Conservation (phyloP, 1,140 invertebrate species). For the Sesamia nonagrioides region DNA sequence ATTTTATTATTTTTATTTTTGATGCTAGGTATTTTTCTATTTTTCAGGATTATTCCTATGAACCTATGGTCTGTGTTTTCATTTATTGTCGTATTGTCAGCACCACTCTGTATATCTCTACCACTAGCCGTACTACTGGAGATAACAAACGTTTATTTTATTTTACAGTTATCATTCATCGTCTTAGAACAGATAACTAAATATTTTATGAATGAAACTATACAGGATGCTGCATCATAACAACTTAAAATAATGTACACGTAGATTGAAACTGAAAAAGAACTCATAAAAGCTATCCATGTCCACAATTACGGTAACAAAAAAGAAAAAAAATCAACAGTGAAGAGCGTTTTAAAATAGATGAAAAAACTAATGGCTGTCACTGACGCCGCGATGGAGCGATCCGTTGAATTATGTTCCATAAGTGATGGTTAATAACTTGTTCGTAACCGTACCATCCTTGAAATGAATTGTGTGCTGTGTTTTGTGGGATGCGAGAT, state of each 20-base stretch:
- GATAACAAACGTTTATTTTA: too few relatives aligned
- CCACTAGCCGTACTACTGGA: too few relatives aligned
- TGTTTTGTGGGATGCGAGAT: neutral
- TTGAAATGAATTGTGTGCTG: conserved; percentile 1
- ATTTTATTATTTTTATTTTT: too few relatives aligned
- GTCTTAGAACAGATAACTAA: too few relatives aligned
- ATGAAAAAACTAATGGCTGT: conserved; percentile 60
- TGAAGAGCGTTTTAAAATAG: conserved; percentile 66
- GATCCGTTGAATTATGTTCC: conserved; percentile 64
- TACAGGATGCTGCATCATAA: neutral
- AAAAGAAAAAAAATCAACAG: conserved; percentile 17
- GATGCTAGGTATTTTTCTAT: too few relatives aligned
- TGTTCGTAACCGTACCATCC: neutral
- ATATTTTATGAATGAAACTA: too few relatives aligned
- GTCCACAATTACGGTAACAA: conserved; percentile 27
- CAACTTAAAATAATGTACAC: conserved; percentile 2
- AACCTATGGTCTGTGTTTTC: too few relatives aligned
- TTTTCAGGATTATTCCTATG: too few relatives aligned
- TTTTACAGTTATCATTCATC: too few relatives aligned
- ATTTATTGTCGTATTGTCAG: too few relatives aligned
- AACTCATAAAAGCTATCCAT: conserved; percentile 31
- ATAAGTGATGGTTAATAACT: conserved; percentile 52
- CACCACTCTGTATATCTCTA: too few relatives aligned
- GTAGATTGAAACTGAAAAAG: conserved; percentile 18
- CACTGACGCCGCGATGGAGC: conserved; percentile 48